Base-by-base conservation (phyloP, 2,797 vertebrate genomes). In the Clamator glandarius region DNA sequence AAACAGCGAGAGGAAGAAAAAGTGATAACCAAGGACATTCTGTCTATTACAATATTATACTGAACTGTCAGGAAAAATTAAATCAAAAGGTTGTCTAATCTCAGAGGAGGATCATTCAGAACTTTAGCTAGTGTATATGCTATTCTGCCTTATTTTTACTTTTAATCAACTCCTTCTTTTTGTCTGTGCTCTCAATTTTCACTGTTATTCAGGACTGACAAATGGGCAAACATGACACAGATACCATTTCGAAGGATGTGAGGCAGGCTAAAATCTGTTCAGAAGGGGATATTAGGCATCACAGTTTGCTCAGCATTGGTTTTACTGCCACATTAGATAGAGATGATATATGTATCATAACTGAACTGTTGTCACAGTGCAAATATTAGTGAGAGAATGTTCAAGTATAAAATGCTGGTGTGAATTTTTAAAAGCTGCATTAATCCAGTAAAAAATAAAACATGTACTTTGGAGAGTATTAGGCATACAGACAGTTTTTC, bases 81-180 rank as follows among this genome's bases (percentile, higher is more conserved):
- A 96, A 94, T 95, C 55, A 95, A 89, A 94, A 94, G 87, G 90
- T 92, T 96, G 84, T 83, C 20, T 81, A 68, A 78, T 93, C 66
- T 89, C 81, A 92, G 61, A 82, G 94, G 70, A 93, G 73, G 93
- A 57, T 73, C 62, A n/a, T 57, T 76, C 26, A 87, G 26, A 64
- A 85, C 61, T 91, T 77, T 5, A 76, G 25, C 72, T 80, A 74
- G 87, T 8, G 11, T 89, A 28, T n/a, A 82, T 69, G n/a, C 44
- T 75, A 33, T 80, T 91, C 75, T 82, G 61, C 51, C 62, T 92
- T 69, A 36, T 73, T 91, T 87, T 84, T 93, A 73, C 33, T 52
- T 78, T 84, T 95, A 94, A 78, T 91, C 70, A 88, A 52, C 6
- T 52, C 9, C 10, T 16, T 31, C 10, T 16, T 31, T 44, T 72